phyloP scores from a whole-genome alignment of 2,888 invertebrate genomes.

The Seira ritae region DNA sequence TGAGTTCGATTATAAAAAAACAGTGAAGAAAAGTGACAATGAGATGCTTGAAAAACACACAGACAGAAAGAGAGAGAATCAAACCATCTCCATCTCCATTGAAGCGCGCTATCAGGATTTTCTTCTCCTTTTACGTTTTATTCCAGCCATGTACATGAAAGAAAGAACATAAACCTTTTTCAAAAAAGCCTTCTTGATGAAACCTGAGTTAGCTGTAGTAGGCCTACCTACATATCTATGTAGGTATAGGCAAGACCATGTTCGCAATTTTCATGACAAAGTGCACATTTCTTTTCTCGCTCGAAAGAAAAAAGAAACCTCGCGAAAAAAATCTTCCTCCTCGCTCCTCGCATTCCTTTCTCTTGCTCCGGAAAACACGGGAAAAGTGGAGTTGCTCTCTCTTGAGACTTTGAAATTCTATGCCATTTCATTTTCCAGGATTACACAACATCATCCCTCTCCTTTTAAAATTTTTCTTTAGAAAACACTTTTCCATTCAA shows the following conservation, averaged over 20 bases:
- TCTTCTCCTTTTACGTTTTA: background rate
- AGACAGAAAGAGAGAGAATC: background rate
- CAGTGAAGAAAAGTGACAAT: slow-evolving; percentile 43
- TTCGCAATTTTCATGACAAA: background rate
- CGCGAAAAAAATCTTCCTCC: background rate
- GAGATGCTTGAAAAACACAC: slow-evolving; percentile 36
- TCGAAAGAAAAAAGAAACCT: background rate
- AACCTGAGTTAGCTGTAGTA: too few species aligned
- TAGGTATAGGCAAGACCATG: background rate
- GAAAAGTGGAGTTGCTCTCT: background rate
- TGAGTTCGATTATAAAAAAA: slow-evolving; percentile 31
- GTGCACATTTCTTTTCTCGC: background rate
- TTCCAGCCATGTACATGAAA: too few species aligned
- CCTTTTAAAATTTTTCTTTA: too few species aligned
- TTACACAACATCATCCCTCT: too few species aligned
- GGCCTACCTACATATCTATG: background rate
- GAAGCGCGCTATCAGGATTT: background rate
- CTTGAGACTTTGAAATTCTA: background rate
- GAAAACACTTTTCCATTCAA: background rate
- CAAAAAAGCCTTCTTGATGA: background rate
- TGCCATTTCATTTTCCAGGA: too few species aligned
- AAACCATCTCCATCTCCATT: background rate
- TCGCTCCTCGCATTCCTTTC: background rate
- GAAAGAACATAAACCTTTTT: background rate
- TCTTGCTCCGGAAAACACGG: background rate